These are phyloP conservation scores for Acanthosepion pharaonis DNA, from an alignment of 2,888 invertebrate species.

Conservation along the genomic window DNA sequence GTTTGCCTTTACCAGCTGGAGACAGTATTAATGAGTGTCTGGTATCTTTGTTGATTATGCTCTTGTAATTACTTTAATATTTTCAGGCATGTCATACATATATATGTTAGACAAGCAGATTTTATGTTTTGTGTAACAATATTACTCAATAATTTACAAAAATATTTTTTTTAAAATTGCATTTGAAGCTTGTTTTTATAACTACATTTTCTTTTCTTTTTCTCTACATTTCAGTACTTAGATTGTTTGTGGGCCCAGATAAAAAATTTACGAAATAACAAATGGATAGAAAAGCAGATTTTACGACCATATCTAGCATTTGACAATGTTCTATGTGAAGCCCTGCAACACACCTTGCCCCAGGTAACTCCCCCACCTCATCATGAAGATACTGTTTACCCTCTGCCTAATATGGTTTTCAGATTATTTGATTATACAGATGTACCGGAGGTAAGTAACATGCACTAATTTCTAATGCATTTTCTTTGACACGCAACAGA, in stretches of 20 bases:
- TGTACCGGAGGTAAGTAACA: slow-evolving; percentile 80
- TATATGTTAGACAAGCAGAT: not conserved
- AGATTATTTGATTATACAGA: slow-evolving; percentile 98
- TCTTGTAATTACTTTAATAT: no score
- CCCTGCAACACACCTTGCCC: slow-evolving; percentile 94
- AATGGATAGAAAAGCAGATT: slow-evolving; percentile 98
- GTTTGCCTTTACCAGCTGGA: no score
- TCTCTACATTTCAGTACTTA: slow-evolving; percentile 80
- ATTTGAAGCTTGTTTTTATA: not conserved
- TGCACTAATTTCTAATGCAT: not conserved
- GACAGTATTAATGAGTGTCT: no score
- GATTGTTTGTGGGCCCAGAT: slow-evolving; percentile 97
- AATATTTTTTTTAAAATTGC: not conserved
- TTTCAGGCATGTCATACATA: no score
- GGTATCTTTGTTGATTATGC: no score
- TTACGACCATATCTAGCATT: slow-evolving; percentile 93
- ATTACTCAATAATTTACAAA: not conserved
- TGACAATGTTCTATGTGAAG: slow-evolving; percentile 94
- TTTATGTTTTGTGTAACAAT: not conserved
- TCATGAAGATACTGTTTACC: slow-evolving; percentile 90
- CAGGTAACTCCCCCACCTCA: slow-evolving; percentile 93
- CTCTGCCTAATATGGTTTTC: slow-evolving; percentile 95
- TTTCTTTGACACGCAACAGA: no score
- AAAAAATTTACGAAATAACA: slow-evolving; percentile 90
- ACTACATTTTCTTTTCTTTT: not conserved